Evolutionary conservation across 1,140 invertebrate species (phyloP).

Genomic region (Lineus longissimus): DNA sequence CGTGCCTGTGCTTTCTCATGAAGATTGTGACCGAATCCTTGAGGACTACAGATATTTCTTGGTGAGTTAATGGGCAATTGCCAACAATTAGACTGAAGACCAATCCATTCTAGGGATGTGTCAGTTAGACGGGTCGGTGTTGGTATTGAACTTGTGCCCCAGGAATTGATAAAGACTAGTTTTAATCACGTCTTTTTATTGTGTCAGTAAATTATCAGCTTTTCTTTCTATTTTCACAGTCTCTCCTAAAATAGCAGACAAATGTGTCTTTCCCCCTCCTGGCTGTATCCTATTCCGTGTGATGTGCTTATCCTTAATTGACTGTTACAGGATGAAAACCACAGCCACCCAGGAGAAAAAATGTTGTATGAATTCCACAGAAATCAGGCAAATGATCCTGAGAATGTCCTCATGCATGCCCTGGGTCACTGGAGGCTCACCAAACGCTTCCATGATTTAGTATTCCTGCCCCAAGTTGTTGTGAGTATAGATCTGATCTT

Average conservation of each 20-base stretch:
- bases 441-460: constrained; percentile 42
- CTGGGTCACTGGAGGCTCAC: constrained; percentile 48
- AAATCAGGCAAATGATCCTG: constrained; percentile 43
- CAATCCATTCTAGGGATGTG: neutral
- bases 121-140: no score
- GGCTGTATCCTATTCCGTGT: no score
- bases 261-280: no score
- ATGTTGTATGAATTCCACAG: constrained; percentile 49
- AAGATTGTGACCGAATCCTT: constrained; percentile 40
- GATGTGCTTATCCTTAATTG: no score
- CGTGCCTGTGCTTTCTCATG: constrained; percentile 32
- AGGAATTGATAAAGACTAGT: no score
- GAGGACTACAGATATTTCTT: constrained; percentile 39
- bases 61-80: constrained; percentile 20
- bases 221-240: no score
- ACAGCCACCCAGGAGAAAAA: constrained; percentile 35
- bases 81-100: neutral
- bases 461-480: constrained; percentile 40
- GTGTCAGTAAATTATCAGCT: no score
- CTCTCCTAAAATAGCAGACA: no score
- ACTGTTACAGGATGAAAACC: constrained; percentile 25
- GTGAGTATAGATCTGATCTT: constrained; percentile 34
- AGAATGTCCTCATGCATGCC: constrained; percentile 44
- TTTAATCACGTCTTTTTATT: no score
- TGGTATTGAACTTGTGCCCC: neutral